Evolutionary conservation across 2,113 vertebrate genomes (phyloP).

Genomic region (Gavia stellata): DNA sequence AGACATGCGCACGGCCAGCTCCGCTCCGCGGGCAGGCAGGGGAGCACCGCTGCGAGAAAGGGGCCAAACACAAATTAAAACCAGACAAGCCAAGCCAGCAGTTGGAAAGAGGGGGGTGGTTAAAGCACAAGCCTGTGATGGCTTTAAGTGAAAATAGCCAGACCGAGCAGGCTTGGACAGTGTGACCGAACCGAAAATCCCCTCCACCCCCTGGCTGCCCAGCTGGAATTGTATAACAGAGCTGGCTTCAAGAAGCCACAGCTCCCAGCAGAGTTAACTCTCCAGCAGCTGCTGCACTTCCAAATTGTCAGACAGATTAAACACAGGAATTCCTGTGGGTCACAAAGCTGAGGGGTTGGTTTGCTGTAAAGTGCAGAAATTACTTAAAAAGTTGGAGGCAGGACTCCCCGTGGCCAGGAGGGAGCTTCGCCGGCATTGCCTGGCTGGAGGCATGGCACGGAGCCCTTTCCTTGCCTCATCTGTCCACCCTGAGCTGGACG

Average conservation of each 20-base stretch:
- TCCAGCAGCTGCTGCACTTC: background rate
- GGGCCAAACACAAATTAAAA: slow-evolving; percentile 61
- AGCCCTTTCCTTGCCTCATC: background rate
- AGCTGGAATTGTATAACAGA: background rate
- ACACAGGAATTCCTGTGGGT: background rate
- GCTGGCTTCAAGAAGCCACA: background rate
- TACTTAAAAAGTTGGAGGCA: background rate
- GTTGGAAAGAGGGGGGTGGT: background rate
- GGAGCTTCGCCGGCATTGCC: background rate
- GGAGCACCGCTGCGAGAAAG: background rate
- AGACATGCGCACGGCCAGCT: background rate
- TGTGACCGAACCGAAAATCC: background rate
- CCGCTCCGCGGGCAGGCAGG: background rate
- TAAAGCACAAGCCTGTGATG: slow-evolving; percentile 16
- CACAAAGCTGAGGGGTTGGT: background rate
- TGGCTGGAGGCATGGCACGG: background rate
- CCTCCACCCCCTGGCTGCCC: background rate
- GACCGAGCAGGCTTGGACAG: background rate
- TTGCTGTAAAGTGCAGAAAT: background rate
- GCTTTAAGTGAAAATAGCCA: slow-evolving; percentile 33
- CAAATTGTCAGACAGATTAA: background rate
- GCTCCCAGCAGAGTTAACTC: background rate
- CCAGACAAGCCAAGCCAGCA: slow-evolving; percentile 35
- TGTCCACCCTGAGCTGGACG: background rate
- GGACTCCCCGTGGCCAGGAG: fast-evolving